Percentiles rank a stretch among this genome's conserved stretches.
Evolutionary conservation across 2,888 invertebrate genomes (phyloP).

Genomic region (Rhogogaster chlorosoma): DNA sequence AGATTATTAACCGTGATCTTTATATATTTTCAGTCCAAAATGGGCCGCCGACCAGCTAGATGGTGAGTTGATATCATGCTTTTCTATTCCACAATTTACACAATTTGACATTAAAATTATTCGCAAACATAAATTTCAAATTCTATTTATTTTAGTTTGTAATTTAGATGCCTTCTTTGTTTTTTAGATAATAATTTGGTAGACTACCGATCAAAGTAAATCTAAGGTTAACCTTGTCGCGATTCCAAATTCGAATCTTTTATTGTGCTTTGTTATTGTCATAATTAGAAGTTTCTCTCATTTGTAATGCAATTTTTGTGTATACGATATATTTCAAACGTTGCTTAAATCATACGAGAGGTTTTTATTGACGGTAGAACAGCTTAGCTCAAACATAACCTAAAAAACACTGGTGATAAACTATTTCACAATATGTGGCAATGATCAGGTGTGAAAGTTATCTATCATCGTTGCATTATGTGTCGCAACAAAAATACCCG

Average conservation of each 20-base stretch:
- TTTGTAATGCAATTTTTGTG: not conserved
- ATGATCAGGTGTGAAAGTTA: constrained; percentile 16
- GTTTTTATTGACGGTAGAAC: not conserved
- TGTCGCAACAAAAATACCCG: not conserved
- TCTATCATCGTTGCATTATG: not conserved
- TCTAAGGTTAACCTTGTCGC: not conserved
- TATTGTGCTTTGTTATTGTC: not conserved
- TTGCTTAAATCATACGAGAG: too few species aligned
- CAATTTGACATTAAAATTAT: not conserved
- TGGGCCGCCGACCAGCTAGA: constrained; percentile 99
- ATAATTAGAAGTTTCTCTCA: not conserved
- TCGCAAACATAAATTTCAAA: not conserved
- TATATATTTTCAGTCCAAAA: constrained; percentile 82
- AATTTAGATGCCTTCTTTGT: not conserved
- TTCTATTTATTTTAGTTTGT: not conserved
- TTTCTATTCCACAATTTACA: constrained; percentile 22
- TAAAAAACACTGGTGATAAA: constrained; percentile 13
- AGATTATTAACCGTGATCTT: constrained; percentile 56
- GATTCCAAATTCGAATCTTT: not conserved
- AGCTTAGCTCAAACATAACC: constrained; percentile 19
- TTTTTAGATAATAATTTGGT: not conserved
- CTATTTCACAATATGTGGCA: constrained; percentile 48
- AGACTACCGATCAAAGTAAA: not conserved
- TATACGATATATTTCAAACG: not conserved
- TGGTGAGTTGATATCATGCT: constrained; percentile 85